Percentiles rank a stretch among this genome's conserved stretches.
phyloP scores from a whole-genome alignment of 1,140 invertebrate species.

The Pollicipes pollicipes region DNA sequence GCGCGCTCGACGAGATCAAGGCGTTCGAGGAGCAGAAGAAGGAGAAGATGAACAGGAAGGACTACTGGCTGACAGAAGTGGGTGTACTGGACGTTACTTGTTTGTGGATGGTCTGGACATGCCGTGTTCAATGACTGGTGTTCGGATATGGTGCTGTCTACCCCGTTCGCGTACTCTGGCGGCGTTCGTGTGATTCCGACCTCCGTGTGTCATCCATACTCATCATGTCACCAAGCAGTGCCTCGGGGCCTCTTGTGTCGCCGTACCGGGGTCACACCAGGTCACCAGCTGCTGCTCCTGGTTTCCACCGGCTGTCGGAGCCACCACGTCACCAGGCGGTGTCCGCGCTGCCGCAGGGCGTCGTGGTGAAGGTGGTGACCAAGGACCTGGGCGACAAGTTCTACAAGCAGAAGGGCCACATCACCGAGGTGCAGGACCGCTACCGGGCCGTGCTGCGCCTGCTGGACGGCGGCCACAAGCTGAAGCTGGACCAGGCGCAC shows the following conservation, averaged over 20 bases:
- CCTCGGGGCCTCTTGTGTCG: no score
- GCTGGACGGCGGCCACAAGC: constrained; percentile 46
- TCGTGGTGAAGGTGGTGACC: constrained; percentile 79
- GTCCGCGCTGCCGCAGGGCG: constrained; percentile 27
- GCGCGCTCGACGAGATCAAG: constrained; percentile 68
- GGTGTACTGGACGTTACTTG: no score
- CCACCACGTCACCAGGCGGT: background rate
- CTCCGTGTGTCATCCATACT: background rate
- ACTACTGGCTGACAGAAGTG: background rate
- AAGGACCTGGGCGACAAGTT: constrained; percentile 73
- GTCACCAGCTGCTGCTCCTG: no score
- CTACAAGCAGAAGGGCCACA: constrained; percentile 72
- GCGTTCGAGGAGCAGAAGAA: constrained; percentile 54
- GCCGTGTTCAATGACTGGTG: no score
- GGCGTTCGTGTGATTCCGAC: background rate
- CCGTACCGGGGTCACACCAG: no score
- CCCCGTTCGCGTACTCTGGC: no score
- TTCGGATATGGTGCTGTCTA: no score
- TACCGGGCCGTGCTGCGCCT: constrained; percentile 67
- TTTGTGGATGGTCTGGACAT: no score
- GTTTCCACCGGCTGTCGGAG: background rate
- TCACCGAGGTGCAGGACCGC: constrained; percentile 53
- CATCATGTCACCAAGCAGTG: no score
- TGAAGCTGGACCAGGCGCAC: constrained; percentile 70
- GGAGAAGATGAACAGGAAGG: constrained; percentile 30